A percentile compares a stretch with the other conserved stretches of the same genome.
Conservation (phyloP, 2,113 vertebrate species). For the Gymnorhina tibicen region DNA sequence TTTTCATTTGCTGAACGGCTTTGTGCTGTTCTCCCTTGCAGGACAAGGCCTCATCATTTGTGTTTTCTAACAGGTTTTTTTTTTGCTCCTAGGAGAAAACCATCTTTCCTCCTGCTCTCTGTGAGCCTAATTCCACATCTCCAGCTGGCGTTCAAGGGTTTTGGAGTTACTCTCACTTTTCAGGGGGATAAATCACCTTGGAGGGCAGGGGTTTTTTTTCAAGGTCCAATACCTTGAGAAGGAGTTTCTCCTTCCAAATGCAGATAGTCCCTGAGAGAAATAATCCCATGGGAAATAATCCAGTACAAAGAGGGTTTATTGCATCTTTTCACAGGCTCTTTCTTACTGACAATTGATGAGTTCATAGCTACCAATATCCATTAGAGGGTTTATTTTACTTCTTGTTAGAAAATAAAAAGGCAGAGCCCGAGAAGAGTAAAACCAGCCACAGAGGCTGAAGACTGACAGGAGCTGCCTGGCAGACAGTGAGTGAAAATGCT, state of each 20-base stretch:
- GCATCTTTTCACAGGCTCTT: conserved; percentile 26
- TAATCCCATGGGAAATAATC: conserved; percentile 42
- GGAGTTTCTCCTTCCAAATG: neutral
- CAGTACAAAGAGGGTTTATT: conserved; percentile 11
- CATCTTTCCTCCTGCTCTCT: neutral
- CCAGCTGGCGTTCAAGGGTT: neutral
- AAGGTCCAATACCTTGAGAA: neutral
- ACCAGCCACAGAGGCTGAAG: conserved; percentile 21
- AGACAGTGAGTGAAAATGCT: conserved; percentile 62
- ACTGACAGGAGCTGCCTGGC: conserved; percentile 56
- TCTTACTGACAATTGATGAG: conserved; percentile 29
- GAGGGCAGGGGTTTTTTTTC: neutral
- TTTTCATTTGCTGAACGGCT: conserved; percentile 24
- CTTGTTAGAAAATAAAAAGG: conserved; percentile 52
- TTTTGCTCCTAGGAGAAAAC: neutral
- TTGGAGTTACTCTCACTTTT: neutral
- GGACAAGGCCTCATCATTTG: neutral
- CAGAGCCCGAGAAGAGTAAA: conserved; percentile 4
- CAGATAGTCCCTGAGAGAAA: neutral
- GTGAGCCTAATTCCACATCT: neutral
- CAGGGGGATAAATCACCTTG: neutral
- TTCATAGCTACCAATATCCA: conserved; percentile 52
- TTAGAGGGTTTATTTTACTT: conserved; percentile 56
- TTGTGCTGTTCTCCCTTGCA: conserved; percentile 13
- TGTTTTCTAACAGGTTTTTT: neutral